These are phyloP conservation scores for Dendronephthya gigantea DNA, from an alignment of 64 coral and sea anemone genomes.

Conservation along the genomic window DNA sequence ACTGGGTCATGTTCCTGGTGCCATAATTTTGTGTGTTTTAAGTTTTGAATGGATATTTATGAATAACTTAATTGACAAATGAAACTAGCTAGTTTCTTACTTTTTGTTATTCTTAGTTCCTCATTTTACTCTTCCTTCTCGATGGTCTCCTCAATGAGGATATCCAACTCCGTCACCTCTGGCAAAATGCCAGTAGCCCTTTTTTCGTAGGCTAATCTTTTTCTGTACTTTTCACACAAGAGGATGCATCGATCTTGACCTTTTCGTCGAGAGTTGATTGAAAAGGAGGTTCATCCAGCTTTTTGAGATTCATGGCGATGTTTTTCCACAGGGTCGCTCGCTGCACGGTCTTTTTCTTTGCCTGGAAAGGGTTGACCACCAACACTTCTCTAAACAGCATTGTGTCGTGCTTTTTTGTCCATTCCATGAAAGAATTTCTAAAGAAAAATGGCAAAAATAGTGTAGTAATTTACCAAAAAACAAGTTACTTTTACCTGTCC, in stretches of 20 bases:
- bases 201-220: not conserved
- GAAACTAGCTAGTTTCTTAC: too few species aligned
- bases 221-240: constrained; percentile 22
- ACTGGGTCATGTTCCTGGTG: too few species aligned
- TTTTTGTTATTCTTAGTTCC: not conserved
- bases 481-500: too few species aligned
- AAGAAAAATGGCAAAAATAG: too few species aligned
- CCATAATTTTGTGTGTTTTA: too few species aligned
- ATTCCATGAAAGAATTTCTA: not conserved
- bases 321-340: not conserved
- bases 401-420: constrained; percentile 25
- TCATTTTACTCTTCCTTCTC: constrained; percentile 4
- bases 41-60: too few species aligned
- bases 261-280: not conserved
- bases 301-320: not conserved
- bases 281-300: constrained; percentile 20
- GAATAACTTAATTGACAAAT: too few species aligned
- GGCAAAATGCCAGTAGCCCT: not conserved
- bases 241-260: constrained; percentile 28
- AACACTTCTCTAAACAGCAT: constrained; percentile 21
- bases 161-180: not conserved
- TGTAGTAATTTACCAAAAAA: too few species aligned
- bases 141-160: not conserved
- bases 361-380: not conserved
- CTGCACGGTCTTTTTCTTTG: constrained; percentile 35